phyloP scores from a whole-genome alignment of 2,888 invertebrate species.

The Morinoia aosen region DNA sequence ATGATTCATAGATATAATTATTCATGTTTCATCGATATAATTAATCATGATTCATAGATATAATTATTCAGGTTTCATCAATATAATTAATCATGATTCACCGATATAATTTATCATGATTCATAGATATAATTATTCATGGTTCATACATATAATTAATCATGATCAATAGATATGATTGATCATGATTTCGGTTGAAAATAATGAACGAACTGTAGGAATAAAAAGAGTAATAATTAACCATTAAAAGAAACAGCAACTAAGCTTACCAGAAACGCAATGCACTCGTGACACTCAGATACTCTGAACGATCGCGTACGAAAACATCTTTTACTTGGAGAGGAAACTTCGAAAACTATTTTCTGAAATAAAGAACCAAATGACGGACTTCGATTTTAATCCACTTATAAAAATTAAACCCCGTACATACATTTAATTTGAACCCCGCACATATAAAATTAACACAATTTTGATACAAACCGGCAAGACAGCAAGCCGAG shows the following conservation, averaged over 20 bases:
- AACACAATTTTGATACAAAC: background rate
- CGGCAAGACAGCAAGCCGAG: slow-evolving; percentile 21
- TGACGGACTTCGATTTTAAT: background rate
- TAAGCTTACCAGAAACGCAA: background rate
- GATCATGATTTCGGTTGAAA: background rate
- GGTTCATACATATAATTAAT: too few species aligned
- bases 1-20: too few species aligned
- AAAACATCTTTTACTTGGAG: background rate
- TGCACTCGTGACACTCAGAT: background rate
- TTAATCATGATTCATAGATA: too few species aligned
- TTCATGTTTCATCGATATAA: too few species aligned
- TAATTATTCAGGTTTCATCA: too few species aligned
- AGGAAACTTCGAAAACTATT: background rate
- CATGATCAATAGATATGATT: too few species aligned
- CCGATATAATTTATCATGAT: too few species aligned
- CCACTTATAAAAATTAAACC: background rate
- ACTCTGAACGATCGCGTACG: background rate
- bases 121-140: too few species aligned
- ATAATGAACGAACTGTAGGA: background rate
- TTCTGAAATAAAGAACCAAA: background rate
- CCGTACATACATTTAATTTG: background rate
- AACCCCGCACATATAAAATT: background rate
- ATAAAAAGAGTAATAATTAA: background rate
- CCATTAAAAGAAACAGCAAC: background rate
- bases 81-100: too few species aligned